A percentile compares a stretch with the other conserved stretches of the same genome.
phyloP scores from a whole-genome alignment of 2,888 invertebrate genomes.

The Hydropsyche betteni region DNA sequence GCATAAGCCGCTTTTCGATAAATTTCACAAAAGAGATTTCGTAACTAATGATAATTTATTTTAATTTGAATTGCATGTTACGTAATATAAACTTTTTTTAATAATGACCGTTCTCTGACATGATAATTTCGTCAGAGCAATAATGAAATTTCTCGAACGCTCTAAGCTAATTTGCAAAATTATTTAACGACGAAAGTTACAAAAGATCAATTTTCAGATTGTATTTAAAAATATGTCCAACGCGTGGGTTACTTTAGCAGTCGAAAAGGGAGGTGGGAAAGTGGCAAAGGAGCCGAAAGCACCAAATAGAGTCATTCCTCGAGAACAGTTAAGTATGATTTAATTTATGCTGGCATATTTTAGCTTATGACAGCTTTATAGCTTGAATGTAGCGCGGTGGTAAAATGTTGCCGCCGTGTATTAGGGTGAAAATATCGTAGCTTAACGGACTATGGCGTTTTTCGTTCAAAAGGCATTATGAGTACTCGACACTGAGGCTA shows the following conservation, averaged over 20 bases:
- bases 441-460: constrained; percentile 30
- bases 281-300: constrained; percentile 1
- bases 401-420: constrained; percentile 38
- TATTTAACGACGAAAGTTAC: no score
- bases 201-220: constrained; percentile 2
- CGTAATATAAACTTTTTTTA: no score
- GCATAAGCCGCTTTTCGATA: background rate
- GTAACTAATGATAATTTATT: no score
- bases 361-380: constrained; percentile 39
- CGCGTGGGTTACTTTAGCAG: background rate
- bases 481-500: background rate
- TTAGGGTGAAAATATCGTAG: constrained; percentile 37
- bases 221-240: constrained; percentile 9
- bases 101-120: no score
- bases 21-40: background rate
- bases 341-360: constrained; percentile 45
- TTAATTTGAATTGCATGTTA: no score
- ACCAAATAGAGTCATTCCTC: constrained; percentile 25
- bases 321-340: constrained; percentile 34
- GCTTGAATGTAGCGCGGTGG: constrained; percentile 27
- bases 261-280: background rate
- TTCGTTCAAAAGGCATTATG: constrained; percentile 21
- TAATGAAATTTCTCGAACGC: no score
- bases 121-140: no score
- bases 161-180: no score